A percentile compares a stretch with the other conserved stretches of the same genome.
phyloP scores from a whole-genome alignment of 2,797 vertebrate genomes.

The Cetoscarus ocellatus region DNA sequence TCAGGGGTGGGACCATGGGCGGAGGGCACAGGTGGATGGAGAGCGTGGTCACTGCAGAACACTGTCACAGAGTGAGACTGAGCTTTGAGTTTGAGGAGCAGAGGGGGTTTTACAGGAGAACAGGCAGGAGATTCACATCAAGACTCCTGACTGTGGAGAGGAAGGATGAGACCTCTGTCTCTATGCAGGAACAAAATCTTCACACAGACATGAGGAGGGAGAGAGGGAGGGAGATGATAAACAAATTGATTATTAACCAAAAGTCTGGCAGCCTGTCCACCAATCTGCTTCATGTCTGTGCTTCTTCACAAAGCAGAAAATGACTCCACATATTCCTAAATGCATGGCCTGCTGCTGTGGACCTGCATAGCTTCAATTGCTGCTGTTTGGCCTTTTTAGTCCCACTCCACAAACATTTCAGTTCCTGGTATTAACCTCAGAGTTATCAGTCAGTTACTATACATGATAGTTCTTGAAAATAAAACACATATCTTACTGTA shows the following conservation, averaged over 20 bases:
- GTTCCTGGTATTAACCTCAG: too few relatives aligned
- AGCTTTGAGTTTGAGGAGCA: too few relatives aligned
- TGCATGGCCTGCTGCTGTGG: too few relatives aligned
- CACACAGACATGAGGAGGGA: not conserved
- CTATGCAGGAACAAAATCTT: not conserved
- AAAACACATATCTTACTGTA: too few relatives aligned
- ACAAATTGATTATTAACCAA: not conserved
- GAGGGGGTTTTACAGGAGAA: not conserved
- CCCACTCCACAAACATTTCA: too few relatives aligned
- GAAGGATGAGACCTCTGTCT: not conserved
- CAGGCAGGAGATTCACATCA: too few relatives aligned
- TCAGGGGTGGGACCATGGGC: conserved; percentile 3
- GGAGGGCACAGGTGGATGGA: conserved; percentile 34
- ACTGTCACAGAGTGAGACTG: not conserved
- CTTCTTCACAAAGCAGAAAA: not conserved
- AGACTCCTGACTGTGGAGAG: not conserved
- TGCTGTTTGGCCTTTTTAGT: too few relatives aligned
- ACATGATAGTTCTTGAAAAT: too few relatives aligned
- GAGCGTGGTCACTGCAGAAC: conserved; percentile 19
- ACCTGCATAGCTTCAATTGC: too few relatives aligned
- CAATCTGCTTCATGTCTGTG: not conserved
- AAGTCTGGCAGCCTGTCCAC: not conserved
- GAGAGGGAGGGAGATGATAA: not conserved
- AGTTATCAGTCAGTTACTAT: too few relatives aligned
- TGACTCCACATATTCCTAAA: too few relatives aligned